Base-by-base conservation (phyloP, 2,113 vertebrate species). In the Nothobranchius kuhntae region DNA sequence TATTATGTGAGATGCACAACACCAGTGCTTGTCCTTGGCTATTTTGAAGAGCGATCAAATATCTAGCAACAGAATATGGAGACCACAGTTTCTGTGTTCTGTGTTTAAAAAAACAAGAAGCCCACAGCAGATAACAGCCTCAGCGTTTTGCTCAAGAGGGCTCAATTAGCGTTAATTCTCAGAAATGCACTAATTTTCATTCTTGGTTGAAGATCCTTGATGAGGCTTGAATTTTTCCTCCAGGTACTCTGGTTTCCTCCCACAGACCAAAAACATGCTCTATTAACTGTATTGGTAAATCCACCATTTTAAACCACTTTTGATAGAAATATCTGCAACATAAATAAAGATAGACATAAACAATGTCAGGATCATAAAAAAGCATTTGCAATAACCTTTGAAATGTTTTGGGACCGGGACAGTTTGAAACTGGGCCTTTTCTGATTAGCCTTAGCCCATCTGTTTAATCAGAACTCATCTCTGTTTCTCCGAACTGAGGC, bases 21-120 rank as follows among this genome's bases (percentile, higher is more conserved):
- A 73, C 78, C 59, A 61, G 30, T 2, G 48, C 58, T 73, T 53
- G 65, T 80, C 84, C 81, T 61, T 82, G 69, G 59, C 30, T 68
- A 53, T 80, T 82, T 71, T 73, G 61, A 78, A 68, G 68, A n/a
- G 46, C 53, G 80, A 73, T 87, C 82, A 66, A 64, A 83, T 86
- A 78, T 85, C 84, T 80, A 35, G 54, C 46, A 30, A 65, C 48
- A 60, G 69, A 80, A 77, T 70, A 59, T 13, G 42, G 38, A 38
- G 52, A 71, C 58, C 13, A 54, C 9, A 66, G 65, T 61, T 82
- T 57, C 60, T 75, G 64, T 81, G 79, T 87, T 62, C 67, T 65
- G 56, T 21, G n/a, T 71, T 45, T 51, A 26, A 55, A 61, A 60
- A 55, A 65, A 30, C 21, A 30, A 30, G 30, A 42, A 46, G 59